Conservation (phyloP, 92 coral and sea anemone genomes). For the Phenganax subtilis region DNA sequence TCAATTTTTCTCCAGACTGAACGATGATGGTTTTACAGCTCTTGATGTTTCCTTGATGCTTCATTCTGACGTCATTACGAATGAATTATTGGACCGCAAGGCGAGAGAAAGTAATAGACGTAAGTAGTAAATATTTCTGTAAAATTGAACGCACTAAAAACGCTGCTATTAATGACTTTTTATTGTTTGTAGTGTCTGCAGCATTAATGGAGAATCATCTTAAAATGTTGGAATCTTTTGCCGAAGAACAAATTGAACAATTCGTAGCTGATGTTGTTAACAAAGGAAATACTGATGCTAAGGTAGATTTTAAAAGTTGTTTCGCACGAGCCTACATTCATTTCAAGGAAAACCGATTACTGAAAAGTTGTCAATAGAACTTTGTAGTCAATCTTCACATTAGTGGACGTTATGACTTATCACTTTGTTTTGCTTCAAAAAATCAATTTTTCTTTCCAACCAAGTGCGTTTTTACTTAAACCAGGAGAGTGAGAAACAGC, state of each 20-base stretch:
- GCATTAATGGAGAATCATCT: conserved; percentile 57
- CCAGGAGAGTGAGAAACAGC: conserved; percentile 81
- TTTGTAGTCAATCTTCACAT: not conserved
- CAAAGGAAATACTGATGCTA: conserved; percentile 63
- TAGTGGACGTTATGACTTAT: not conserved
- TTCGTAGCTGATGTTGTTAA: conserved; percentile 75
- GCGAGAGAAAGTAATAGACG: conserved; percentile 86
- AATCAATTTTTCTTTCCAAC: too few relatives aligned
- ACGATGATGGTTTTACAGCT: conserved; percentile 90
- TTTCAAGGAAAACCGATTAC: not conserved
- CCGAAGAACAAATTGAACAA: conserved; percentile 83
- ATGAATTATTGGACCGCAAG: conserved; percentile 63
- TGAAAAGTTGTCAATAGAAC: not conserved
- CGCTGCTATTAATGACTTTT: not conserved
- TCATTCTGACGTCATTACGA: conserved; percentile 60
- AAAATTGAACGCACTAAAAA: not conserved
- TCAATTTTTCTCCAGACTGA: conserved; percentile 47
- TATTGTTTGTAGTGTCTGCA: conserved; percentile 8
- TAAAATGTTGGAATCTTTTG: conserved; percentile 76
- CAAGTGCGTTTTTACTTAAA: not conserved
- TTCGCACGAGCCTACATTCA: not conserved
- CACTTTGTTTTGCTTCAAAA: too few relatives aligned
- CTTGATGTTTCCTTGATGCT: conserved; percentile 91
- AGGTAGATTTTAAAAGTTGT: conserved; percentile 46
- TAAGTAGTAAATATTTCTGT: conserved; percentile 41